Percentiles rank a stretch among this genome's conserved stretches.
Evolutionary conservation across 2,888 invertebrate genomes (phyloP).

Genomic region (Molorchus minor): DNA sequence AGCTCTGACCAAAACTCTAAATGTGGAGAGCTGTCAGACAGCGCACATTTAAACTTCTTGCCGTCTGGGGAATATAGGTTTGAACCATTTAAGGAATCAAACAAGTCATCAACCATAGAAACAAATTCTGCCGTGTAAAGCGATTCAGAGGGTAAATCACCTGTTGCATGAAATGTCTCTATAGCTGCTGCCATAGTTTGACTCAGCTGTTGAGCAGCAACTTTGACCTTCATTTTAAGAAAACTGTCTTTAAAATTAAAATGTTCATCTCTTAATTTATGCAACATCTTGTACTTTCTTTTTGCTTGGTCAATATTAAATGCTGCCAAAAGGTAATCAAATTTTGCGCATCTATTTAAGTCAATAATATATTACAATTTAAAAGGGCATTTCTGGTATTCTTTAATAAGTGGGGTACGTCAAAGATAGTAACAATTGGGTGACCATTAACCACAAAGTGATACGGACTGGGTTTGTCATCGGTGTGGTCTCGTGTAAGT

Average conservation of each 20-base stretch:
- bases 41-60: conserved; percentile 27
- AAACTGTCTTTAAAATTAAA: conserved; percentile 25
- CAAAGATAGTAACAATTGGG: conserved; percentile 17
- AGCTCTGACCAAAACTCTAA: conserved; percentile 25
- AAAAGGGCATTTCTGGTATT: conserved; percentile 28
- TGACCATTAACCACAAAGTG: conserved; percentile 18
- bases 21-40: conserved; percentile 24
- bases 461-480: conserved; percentile 5
- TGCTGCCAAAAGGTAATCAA: conserved; percentile 16
- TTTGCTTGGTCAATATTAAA: conserved; percentile 17
- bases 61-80: conserved; percentile 19
- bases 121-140: conserved; percentile 33
- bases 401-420: conserved; percentile 29
- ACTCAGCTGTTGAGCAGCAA: conserved; percentile 28
- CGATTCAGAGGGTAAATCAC: conserved; percentile 24
- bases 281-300: conserved; percentile 15
- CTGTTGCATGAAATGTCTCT: conserved; percentile 17
- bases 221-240: conserved; percentile 31
- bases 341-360: conserved; percentile 15
- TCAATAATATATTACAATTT: conserved; percentile 5
- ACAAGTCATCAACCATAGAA: conserved; percentile 23
- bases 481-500: not conserved
- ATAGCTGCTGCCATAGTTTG: conserved; percentile 27
- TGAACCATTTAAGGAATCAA: conserved; percentile 27
- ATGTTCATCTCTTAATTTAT: conserved; percentile 16